Conservation (phyloP, 2,888 invertebrate species). For the Boloria selene region DNA sequence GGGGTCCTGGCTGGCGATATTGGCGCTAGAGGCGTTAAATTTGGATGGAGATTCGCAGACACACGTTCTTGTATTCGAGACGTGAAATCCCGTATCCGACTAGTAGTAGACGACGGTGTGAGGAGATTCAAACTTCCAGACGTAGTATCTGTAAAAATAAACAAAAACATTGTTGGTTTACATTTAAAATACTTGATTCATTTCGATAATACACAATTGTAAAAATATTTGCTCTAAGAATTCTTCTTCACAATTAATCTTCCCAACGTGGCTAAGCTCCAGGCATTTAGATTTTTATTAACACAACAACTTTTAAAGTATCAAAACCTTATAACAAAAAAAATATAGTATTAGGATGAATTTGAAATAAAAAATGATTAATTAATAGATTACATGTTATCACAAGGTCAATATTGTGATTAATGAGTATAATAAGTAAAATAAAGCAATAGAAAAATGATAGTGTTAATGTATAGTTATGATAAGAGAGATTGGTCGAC, state of each 20-base stretch:
- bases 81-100: slow-evolving; percentile 81
- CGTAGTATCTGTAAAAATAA: slow-evolving; percentile 73
- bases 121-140: slow-evolving; percentile 84
- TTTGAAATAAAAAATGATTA: slow-evolving; percentile 9
- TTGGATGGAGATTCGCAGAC: slow-evolving; percentile 59
- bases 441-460: not conserved
- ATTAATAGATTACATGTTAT: slow-evolving; percentile 23
- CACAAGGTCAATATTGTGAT: slow-evolving; percentile 20
- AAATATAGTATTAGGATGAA: slow-evolving; percentile 10
- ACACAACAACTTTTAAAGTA: not conserved
- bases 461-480: not conserved
- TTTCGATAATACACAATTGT: slow-evolving; percentile 3
- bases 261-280: too few relatives aligned
- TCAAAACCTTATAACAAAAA: slow-evolving; percentile 45
- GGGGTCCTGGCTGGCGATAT: slow-evolving; percentile 58
- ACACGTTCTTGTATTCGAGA: slow-evolving; percentile 82
- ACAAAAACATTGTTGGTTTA: slow-evolving; percentile 17
- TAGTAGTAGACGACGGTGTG: slow-evolving; percentile 84
- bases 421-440: not conserved
- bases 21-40: slow-evolving; percentile 53
- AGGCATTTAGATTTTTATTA: not conserved
- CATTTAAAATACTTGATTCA: not conserved
- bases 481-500: not conserved
- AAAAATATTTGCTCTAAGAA: not conserved
- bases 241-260: not conserved